Conservation (phyloP, 1,140 invertebrate genomes). For the Pygmarrhopalites habei region DNA sequence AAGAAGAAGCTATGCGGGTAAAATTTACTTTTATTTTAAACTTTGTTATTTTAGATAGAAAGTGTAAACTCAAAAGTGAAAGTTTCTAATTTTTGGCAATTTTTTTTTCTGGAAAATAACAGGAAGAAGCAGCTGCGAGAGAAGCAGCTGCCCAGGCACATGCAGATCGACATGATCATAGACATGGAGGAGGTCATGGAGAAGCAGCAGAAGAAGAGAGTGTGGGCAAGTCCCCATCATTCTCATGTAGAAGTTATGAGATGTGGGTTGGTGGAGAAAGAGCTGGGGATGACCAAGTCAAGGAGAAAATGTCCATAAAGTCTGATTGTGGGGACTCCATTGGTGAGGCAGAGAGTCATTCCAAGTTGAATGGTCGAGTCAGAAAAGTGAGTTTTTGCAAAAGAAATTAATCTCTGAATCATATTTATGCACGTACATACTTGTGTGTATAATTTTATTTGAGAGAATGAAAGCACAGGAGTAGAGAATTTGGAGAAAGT, state of each 20-base stretch:
- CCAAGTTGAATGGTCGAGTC: conserved; percentile 50
- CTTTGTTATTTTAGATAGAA: too few species aligned
- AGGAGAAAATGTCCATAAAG: conserved; percentile 81
- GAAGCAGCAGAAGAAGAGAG: conserved; percentile 27
- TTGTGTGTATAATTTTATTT: too few species aligned
- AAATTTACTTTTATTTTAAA: conserved; percentile 10
- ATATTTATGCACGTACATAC: too few species aligned
- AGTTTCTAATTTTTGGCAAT: too few species aligned
- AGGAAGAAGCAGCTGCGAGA: not conserved
- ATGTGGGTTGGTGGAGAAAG: conserved; percentile 78
- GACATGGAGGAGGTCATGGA: conserved; percentile 42
- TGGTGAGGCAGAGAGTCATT: conserved; percentile 62
- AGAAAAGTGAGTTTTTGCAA: too few species aligned
- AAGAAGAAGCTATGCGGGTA: conserved; percentile 75
- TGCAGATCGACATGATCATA: conserved; percentile 57
- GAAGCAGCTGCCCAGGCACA: conserved; percentile 63
- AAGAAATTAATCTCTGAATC: too few species aligned
- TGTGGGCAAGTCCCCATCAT: conserved; percentile 76
- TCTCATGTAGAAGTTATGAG: conserved; percentile 83
- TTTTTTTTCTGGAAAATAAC: too few species aligned
- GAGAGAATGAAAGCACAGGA: too few species aligned
- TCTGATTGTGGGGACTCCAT: conserved; percentile 76
- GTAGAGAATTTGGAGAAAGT: too few species aligned
- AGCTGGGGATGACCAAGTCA: conserved; percentile 73
- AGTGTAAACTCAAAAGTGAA: too few species aligned